Evolutionary conservation across 2,113 vertebrate genomes (phyloP).

Genomic region (Leptobrachium ailaonicum): DNA sequence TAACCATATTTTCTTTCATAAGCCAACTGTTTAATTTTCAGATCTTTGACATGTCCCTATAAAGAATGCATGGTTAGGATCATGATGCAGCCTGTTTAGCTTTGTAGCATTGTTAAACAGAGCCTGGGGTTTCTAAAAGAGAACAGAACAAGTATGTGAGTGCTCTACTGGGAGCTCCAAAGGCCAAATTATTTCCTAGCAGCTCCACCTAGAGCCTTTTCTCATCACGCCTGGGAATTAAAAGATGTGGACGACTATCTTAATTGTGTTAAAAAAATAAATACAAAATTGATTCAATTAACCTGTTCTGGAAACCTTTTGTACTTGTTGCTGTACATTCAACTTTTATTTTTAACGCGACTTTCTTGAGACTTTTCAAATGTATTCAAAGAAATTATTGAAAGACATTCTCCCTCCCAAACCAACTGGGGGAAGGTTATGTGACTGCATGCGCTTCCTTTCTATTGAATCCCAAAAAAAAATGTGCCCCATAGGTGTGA

Average conservation of each 20-base stretch:
- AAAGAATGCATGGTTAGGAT: slow-evolving; percentile 38
- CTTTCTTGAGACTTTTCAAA: too few relatives aligned
- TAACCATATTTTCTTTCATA: slow-evolving; percentile 5
- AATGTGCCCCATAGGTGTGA: too few relatives aligned
- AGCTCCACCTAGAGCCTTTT: slow-evolving; percentile 45
- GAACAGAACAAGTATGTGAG: neutral
- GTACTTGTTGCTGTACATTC: too few relatives aligned
- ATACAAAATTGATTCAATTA: neutral
- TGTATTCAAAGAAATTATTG: too few relatives aligned
- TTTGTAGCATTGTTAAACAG: slow-evolving; percentile 35
- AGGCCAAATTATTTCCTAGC: slow-evolving; percentile 35
- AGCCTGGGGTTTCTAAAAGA: slow-evolving; percentile 27
- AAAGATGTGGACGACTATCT: slow-evolving; percentile 16
- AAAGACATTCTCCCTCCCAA: too few relatives aligned
- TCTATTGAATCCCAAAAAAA: too few relatives aligned
- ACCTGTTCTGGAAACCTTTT: neutral
- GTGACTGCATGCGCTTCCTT: too few relatives aligned
- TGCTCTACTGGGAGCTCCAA: slow-evolving; percentile 21
- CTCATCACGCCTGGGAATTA: slow-evolving; percentile 39
- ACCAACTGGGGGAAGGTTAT: too few relatives aligned
- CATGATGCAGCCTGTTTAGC: slow-evolving; percentile 34
- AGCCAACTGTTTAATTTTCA: slow-evolving; percentile 3
- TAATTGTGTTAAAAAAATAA: neutral
- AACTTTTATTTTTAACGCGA: neutral
- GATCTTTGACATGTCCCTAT: slow-evolving; percentile 25